phyloP scores from a whole-genome alignment of 2,113 vertebrate genomes.

The Ondatra zibethicus region DNA sequence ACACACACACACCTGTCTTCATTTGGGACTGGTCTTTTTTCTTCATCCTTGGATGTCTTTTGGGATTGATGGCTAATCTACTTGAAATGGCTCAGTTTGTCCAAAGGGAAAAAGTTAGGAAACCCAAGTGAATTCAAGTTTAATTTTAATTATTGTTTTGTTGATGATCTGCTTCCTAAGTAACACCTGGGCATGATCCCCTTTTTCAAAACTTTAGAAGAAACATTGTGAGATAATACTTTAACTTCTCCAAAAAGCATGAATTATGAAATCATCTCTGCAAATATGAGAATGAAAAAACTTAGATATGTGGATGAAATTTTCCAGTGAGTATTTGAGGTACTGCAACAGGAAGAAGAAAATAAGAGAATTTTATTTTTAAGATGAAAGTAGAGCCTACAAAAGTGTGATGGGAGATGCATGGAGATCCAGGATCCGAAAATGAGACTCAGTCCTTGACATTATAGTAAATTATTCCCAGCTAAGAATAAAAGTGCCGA shows the following conservation, averaged over 20 bases:
- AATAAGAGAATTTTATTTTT: not conserved
- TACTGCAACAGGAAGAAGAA: not conserved
- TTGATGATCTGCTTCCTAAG: not conserved
- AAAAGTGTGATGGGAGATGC: accelerated
- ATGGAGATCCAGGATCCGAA: not conserved
- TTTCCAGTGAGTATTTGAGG: not conserved
- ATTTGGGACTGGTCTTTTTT: not conserved
- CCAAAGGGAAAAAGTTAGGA: not conserved
- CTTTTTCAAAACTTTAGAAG: not conserved
- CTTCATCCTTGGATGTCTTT: not conserved
- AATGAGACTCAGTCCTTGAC: not conserved
- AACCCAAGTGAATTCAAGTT: not conserved
- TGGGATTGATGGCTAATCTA: not conserved
- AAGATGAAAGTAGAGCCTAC: not conserved
- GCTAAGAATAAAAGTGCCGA: not conserved
- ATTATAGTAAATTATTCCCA: not conserved
- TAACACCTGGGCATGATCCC: not conserved
- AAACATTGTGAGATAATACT: not conserved
- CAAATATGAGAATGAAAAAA: not conserved
- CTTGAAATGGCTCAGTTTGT: not conserved
- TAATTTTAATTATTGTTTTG: not conserved
- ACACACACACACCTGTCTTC: not conserved
- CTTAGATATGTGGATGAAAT: not conserved
- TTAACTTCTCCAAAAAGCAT: not conserved
- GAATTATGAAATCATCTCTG: not conserved